phyloP scores from a whole-genome alignment of 2,888 invertebrate species.

The Rhaphigaster nebulosa region DNA sequence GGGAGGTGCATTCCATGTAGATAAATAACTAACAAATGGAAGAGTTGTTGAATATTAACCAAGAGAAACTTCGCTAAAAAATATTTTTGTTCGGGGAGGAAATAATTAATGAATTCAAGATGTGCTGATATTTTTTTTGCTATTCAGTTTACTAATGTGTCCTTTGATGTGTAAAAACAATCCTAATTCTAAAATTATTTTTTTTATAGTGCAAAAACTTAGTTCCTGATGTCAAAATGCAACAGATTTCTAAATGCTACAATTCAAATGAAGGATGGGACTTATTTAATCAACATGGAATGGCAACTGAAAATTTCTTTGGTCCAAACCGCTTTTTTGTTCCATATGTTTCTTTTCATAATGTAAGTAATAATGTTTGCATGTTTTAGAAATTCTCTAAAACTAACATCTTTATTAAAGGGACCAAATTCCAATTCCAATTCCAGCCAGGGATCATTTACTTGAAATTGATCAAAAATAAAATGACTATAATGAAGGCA shows the following conservation, averaged over 20 bases:
- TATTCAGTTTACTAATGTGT: too few species aligned
- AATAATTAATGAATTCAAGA: too few species aligned
- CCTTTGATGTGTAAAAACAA: not conserved
- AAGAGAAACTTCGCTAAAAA: too few species aligned
- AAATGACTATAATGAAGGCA: too few species aligned
- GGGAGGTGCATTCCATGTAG: not conserved
- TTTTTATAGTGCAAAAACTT: not conserved
- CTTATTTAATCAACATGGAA: constrained; percentile 16
- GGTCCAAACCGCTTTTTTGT: constrained; percentile 11
- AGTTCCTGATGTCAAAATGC: not conserved
- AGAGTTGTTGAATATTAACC: not conserved
- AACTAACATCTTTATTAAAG: not conserved
- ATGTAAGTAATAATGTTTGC: not conserved
- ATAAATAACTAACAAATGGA: not conserved
- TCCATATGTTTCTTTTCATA: constrained; percentile 20
- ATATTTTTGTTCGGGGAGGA: too few species aligned
- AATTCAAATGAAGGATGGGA: constrained; percentile 46
- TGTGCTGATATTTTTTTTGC: too few species aligned
- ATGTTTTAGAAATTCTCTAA: not conserved
- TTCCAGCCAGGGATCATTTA: too few species aligned
- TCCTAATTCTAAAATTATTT: not conserved
- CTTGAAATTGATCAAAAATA: too few species aligned
- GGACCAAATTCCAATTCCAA: too few species aligned
- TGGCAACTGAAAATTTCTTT: not conserved
- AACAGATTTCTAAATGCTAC: not conserved